A percentile compares a stretch with the other conserved stretches of the same genome.
phyloP scores from a whole-genome alignment of 1,140 invertebrate genomes.

The Ericerus pela region DNA sequence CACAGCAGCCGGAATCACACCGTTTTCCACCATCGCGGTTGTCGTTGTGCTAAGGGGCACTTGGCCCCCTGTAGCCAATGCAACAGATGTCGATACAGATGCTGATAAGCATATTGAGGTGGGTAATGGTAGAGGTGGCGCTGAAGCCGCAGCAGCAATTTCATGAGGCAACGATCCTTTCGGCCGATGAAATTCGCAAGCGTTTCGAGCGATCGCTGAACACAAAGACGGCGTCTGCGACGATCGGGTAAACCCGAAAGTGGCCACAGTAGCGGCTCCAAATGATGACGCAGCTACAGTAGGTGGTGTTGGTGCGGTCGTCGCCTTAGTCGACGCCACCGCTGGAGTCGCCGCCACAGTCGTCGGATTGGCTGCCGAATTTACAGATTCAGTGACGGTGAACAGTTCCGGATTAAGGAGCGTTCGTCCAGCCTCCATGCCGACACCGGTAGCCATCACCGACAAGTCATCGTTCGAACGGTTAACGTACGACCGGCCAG shows the following conservation, averaged over 20 bases:
- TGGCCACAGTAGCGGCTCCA: too few relatives aligned
- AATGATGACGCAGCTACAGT: constrained; percentile 15
- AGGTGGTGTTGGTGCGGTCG: constrained; percentile 13
- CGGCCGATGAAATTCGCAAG: constrained; percentile 5
- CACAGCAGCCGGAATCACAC: constrained; percentile 17
- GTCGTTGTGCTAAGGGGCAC: neutral
- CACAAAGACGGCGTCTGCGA: too few relatives aligned
- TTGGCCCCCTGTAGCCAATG: too few relatives aligned
- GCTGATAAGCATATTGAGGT: too few relatives aligned
- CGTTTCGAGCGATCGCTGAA: too few relatives aligned
- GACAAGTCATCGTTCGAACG: constrained; percentile 10
- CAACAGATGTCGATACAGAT: too few relatives aligned
- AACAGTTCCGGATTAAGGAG: constrained; percentile 29
- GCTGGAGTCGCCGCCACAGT: neutral
- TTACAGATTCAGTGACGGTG: constrained; percentile 27
- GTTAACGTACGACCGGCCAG: too few relatives aligned
- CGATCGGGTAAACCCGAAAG: too few relatives aligned
- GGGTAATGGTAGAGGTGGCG: too few relatives aligned
- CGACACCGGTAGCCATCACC: constrained; percentile 10
- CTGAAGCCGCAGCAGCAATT: too few relatives aligned
- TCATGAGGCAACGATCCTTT: too few relatives aligned
- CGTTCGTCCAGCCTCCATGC: constrained; percentile 18
- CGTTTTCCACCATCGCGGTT: constrained; percentile 13
- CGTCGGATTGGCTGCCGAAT: constrained; percentile 21
- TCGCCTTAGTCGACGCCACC: neutral